These are phyloP conservation scores for Etheostoma nigrum DNA, from an alignment of 2,797 vertebrate species.

Conservation along the genomic window DNA sequence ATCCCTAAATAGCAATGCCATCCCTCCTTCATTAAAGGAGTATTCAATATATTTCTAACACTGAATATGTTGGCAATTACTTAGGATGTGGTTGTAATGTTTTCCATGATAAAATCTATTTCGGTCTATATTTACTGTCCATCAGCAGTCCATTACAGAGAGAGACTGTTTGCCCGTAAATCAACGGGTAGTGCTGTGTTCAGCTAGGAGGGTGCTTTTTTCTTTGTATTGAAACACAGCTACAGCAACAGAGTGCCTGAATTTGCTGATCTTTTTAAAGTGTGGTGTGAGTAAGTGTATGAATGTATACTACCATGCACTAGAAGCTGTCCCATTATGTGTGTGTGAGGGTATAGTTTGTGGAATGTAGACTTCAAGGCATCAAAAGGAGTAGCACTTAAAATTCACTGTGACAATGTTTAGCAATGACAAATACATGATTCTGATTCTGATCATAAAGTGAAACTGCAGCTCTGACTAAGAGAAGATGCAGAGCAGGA, in stretches of 20 bases:
- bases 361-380: no score
- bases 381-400: no score
- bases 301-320: no score
- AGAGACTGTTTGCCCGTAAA: slow-evolving; percentile 55
- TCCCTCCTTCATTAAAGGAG: slow-evolving; percentile 63
- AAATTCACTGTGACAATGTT: no score
- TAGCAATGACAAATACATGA: no score
- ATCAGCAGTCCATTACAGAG: slow-evolving; percentile 85
- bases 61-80: slow-evolving; percentile 79
- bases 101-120: slow-evolving; percentile 83
- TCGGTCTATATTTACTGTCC: slow-evolving; percentile 87
- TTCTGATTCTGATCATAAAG: slow-evolving; percentile 1
- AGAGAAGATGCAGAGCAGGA: slow-evolving; percentile 16
- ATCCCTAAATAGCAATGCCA: slow-evolving; percentile 49
- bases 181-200: slow-evolving; percentile 19
- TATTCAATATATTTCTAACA: slow-evolving; percentile 67
- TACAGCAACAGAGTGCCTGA: background rate
- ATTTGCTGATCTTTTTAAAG: background rate
- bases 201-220: background rate
- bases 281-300: no score
- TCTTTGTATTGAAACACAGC: slow-evolving; percentile 2
- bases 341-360: no score
- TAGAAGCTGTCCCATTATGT: no score
- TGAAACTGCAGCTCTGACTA: slow-evolving; percentile 9
- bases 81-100: slow-evolving; percentile 83